A percentile compares a stretch with the other conserved stretches of the same genome.
These are phyloP conservation scores for Cephonodes hylas DNA, from an alignment of 2,888 invertebrate species.

Conservation along the genomic window DNA sequence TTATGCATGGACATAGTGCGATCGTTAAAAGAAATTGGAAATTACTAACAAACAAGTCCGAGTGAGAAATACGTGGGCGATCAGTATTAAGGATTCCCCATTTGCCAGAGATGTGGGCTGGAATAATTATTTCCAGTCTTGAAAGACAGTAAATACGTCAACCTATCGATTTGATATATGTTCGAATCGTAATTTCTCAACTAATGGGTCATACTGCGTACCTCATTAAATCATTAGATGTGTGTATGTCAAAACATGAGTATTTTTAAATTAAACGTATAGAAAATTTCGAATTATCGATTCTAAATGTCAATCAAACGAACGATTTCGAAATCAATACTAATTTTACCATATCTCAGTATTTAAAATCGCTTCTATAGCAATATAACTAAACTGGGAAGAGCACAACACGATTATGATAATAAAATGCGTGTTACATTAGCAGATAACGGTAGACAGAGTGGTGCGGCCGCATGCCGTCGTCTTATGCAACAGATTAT, in stretches of 20 bases:
- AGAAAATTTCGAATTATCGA: neutral
- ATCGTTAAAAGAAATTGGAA: neutral
- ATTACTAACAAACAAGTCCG: neutral
- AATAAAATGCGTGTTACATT: conserved; percentile 27
- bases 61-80: neutral
- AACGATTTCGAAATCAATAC: neutral
- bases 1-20: neutral
- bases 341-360: neutral
- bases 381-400: neutral
- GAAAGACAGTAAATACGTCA: neutral
- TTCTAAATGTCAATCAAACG: neutral
- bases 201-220: neutral
- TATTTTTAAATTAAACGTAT: neutral
- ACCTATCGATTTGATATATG: neutral
- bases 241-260: neutral
- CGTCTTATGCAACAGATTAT: conserved; percentile 34
- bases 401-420: neutral
- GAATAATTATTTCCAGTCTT: neutral
- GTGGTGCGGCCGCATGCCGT: conserved; percentile 23
- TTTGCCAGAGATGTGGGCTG: neutral
- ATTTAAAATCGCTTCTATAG: neutral
- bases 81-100: neutral
- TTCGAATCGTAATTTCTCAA: neutral
- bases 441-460: conserved; percentile 38
- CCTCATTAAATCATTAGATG: neutral